Conservation (phyloP, 1,140 invertebrate genomes). For the Euglossa dilemma region DNA sequence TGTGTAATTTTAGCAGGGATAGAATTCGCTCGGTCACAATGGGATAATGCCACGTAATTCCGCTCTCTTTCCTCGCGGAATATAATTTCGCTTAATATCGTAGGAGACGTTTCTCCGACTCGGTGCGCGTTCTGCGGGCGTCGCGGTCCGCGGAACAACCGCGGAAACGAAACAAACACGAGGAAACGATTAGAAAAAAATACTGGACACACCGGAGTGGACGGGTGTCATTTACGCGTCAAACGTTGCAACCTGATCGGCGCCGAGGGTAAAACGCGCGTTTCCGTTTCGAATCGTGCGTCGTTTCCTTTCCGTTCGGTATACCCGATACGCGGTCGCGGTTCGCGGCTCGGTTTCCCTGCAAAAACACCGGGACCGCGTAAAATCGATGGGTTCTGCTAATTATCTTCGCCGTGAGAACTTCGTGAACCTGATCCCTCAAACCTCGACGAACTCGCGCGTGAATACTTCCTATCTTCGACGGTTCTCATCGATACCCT, state of each 20-base stretch:
- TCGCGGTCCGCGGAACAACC: not conserved
- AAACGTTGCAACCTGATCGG: conserved; percentile 49
- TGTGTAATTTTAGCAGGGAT: conserved; percentile 38
- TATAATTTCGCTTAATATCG: conserved; percentile 58
- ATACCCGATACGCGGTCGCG: conserved; percentile 6
- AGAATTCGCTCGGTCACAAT: conserved; percentile 54
- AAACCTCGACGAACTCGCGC: not conserved
- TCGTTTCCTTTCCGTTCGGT: conserved; percentile 37
- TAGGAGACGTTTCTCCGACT: conserved; percentile 24
- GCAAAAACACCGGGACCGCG: conserved; percentile 38
- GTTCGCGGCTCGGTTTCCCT: conserved; percentile 22
- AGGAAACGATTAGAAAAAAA: conserved; percentile 27
- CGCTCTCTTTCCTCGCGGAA: conserved; percentile 39
- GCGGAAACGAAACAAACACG: conserved; percentile 16
- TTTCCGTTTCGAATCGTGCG: conserved; percentile 63
- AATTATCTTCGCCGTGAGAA: conserved; percentile 50
- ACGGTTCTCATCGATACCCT: not conserved
- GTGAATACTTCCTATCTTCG: not conserved
- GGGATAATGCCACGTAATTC: conserved; percentile 46
- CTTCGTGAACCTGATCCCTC: conserved; percentile 16
- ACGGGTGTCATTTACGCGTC: conserved; percentile 52
- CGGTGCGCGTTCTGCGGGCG: not conserved
- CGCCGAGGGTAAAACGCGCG: conserved; percentile 31
- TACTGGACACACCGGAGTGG: not conserved
- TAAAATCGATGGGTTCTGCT: conserved; percentile 51